Conservation (phyloP, 2,113 vertebrate genomes). For the Clarias magur region DNA sequence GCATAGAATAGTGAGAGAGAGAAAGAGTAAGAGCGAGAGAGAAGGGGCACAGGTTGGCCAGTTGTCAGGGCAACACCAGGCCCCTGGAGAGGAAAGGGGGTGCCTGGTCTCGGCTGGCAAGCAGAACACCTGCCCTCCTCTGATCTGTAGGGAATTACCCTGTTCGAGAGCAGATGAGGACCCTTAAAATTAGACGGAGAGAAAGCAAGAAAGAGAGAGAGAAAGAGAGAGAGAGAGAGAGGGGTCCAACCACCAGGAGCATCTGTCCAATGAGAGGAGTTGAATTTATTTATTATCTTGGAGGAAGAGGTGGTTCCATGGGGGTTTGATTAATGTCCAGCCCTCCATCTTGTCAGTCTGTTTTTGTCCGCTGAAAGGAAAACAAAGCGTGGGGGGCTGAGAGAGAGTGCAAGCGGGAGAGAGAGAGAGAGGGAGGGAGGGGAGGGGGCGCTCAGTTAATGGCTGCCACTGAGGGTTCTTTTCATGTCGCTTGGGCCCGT, state of each 20-base stretch:
- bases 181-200: slow-evolving; percentile 65
- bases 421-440: slow-evolving; percentile 57
- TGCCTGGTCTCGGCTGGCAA: slow-evolving; percentile 63
- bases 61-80: slow-evolving; percentile 58
- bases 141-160: slow-evolving; percentile 71
- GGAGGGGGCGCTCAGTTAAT: slow-evolving; percentile 68
- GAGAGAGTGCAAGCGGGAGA: slow-evolving; percentile 62
- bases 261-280: slow-evolving; percentile 76
- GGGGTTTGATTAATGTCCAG: slow-evolving; percentile 87
- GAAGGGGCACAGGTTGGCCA: slow-evolving; percentile 44
- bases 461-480: slow-evolving; percentile 73
- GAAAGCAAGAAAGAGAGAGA: slow-evolving; percentile 39
- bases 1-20: slow-evolving; percentile 10
- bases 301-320: slow-evolving; percentile 79
- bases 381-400: slow-evolving; percentile 73
- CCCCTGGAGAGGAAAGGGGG: slow-evolving; percentile 69
- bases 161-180: slow-evolving; percentile 63
- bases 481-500: slow-evolving; percentile 80
- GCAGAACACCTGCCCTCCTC: slow-evolving; percentile 77
- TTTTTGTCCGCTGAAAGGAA: slow-evolving; percentile 76
- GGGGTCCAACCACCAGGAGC: slow-evolving; percentile 58
- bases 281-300: slow-evolving; percentile 79
- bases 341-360: slow-evolving; percentile 79
- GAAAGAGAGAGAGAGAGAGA: slow-evolving; percentile 45
- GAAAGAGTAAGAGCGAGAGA: not conserved